These are phyloP conservation scores for Lonchura striata DNA, from an alignment of 2,113 vertebrate species.

Conservation along the genomic window DNA sequence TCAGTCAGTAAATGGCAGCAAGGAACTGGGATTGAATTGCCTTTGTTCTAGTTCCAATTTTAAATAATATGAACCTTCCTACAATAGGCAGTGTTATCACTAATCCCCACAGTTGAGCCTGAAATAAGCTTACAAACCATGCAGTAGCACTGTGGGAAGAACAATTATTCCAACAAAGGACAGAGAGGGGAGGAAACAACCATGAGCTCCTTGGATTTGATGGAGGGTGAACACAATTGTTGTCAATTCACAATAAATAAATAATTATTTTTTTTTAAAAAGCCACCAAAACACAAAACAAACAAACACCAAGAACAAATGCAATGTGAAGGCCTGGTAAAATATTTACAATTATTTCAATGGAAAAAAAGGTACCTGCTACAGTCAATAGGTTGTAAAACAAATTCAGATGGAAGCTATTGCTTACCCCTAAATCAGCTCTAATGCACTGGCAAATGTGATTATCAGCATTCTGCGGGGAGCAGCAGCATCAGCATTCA, in stretches of 20 bases:
- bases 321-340: constrained; percentile 29
- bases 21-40: constrained; percentile 48
- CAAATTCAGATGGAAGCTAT: background rate
- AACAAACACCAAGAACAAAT: constrained; percentile 5
- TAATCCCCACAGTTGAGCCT: constrained; percentile 65
- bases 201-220: constrained; percentile 30
- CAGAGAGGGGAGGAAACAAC: background rate
- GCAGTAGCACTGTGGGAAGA: constrained; percentile 65
- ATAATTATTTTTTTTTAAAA: background rate
- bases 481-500: constrained; percentile 21
- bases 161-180: constrained; percentile 72
- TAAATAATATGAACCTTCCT: constrained; percentile 68
- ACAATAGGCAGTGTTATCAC: constrained; percentile 65
- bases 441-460: constrained; percentile 21
- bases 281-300: background rate
- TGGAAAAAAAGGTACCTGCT: background rate
- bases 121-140: constrained; percentile 70
- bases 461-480: constrained; percentile 2
- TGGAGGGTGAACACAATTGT: background rate
- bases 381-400: background rate
- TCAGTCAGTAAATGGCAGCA: background rate
- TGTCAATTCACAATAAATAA: constrained; percentile 63
- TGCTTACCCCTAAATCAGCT: constrained; percentile 39
- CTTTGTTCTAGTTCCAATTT: constrained; percentile 70
- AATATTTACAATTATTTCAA: constrained; percentile 65